phyloP scores from a whole-genome alignment of 2,113 vertebrate species.

The Oreotrochilus melanogaster region DNA sequence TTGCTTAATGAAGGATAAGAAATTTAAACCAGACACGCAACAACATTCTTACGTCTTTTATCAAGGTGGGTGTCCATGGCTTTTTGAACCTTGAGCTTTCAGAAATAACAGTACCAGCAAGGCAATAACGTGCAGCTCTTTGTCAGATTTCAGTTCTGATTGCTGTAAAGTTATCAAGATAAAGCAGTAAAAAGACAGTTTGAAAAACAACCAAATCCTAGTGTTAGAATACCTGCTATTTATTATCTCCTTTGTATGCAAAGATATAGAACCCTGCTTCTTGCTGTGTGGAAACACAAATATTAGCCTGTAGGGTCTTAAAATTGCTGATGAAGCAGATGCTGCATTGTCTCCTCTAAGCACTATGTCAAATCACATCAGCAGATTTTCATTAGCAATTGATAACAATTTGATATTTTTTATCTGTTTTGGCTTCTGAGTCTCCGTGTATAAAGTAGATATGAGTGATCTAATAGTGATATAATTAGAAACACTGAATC shows the following conservation, averaged over 20 bases:
- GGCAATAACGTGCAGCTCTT: background rate
- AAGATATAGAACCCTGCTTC: background rate
- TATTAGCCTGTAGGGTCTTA: background rate
- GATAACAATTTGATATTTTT: background rate
- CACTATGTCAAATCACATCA: background rate
- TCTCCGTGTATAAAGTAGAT: background rate
- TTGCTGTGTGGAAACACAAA: background rate
- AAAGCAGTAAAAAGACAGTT: background rate
- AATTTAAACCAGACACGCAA: constrained; percentile 3
- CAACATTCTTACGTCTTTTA: background rate
- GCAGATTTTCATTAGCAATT: background rate
- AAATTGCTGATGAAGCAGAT: background rate
- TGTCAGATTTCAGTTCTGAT: background rate
- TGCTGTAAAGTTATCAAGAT: background rate
- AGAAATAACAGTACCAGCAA: background rate
- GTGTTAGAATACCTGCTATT: background rate
- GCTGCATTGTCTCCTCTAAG: background rate
- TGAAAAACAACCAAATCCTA: background rate
- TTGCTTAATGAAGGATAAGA: background rate
- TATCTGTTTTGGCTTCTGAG: background rate
- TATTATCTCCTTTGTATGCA: background rate
- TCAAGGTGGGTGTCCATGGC: background rate
- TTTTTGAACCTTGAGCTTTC: constrained; percentile 29
- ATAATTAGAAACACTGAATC: background rate
- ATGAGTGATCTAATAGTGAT: background rate